These are phyloP conservation scores for Venusia cambrica DNA, from an alignment of 2,888 invertebrate species.

Conservation along the genomic window DNA sequence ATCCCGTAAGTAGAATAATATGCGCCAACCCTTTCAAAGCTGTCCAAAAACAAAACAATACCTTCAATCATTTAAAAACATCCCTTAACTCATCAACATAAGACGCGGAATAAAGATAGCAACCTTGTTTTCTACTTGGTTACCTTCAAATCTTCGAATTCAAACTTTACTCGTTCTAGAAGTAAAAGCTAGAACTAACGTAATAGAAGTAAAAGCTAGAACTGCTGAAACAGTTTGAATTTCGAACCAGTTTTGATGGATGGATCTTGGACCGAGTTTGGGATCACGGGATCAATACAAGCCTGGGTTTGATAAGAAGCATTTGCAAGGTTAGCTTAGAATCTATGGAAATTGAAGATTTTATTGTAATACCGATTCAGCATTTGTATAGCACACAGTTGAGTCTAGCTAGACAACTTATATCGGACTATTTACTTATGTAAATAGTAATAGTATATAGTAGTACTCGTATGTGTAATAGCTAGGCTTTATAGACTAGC, in stretches of 20 bases:
- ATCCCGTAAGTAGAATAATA: too few relatives aligned
- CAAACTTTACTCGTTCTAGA: conserved; percentile 18
- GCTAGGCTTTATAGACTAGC: too few relatives aligned
- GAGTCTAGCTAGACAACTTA: too few relatives aligned
- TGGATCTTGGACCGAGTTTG: conserved; percentile 16
- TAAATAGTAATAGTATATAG: too few relatives aligned
- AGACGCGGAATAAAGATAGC: conserved; percentile 20
- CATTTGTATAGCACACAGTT: too few relatives aligned
- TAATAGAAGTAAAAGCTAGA: too few relatives aligned
- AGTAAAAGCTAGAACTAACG: conserved; percentile 16
- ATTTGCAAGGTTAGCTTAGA: too few relatives aligned
- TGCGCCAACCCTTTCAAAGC: conserved; percentile 32
- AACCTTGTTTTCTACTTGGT: conserved; percentile 44
- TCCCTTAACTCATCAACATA: conserved; percentile 11
- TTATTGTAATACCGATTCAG: too few relatives aligned
- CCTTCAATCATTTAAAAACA: conserved; percentile 22
- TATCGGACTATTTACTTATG: too few relatives aligned
- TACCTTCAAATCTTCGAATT: conserved; percentile 23
- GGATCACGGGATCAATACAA: conserved; percentile 12
- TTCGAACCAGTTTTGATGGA: conserved; percentile 20
- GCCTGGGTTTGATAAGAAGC: conserved; percentile 11
- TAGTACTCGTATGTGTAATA: too few relatives aligned
- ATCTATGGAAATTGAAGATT: too few relatives aligned
- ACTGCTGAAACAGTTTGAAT: conserved; percentile 15
- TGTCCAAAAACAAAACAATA: conserved; percentile 31